Evolutionary conservation across 1,140 invertebrate genomes (phyloP), one percentile per base, ranked within the genome.

Genomic region (Ditylenchus dipsaci): DNA sequence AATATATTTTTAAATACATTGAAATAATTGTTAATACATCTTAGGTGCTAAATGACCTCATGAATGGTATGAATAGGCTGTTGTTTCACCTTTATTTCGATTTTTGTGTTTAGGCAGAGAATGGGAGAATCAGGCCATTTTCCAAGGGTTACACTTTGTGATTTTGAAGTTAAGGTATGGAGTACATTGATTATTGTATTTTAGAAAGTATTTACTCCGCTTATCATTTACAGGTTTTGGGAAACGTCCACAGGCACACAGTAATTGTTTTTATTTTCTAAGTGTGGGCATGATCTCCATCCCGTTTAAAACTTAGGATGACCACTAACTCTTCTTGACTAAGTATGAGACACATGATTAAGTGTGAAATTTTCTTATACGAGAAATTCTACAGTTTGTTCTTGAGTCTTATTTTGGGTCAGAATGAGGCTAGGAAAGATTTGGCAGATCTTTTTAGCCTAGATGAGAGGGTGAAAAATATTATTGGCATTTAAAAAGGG

Each of bases 111-210:
- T 11, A 38, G 33, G 33, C 33, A 61, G 79, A 47, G 80, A 82
- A 68, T 82, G 80, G 80, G 76, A 47, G 80, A 82, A 67, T 75
- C 71, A 29, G 80, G 80, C n/a, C 72, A 80, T 63, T 80, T 80
- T 63, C 78, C 78, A 13, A 69, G 77, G n/a, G 80, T 82, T 17
- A 82, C 80, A 42, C 57, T 82, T 15, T 82, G 80, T 67, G 80
- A 82, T 67, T 83, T 82, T 65, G 81, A 83, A 74, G 81, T 82
- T 11, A 82, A 82, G 65, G 80, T 80, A 62, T 43, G 58, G 33
- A 5, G 11, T 38, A 11, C 3, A 5, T 38, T 38, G 33, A 38
- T 5, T 3, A 38, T 38, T 38, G n/a, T n/a, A n/a, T n/a, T n/a
- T n/a, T n/a, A n/a, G n/a, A n/a, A n/a, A n/a, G n/a, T n/a, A n/a